A percentile compares a stretch with the other conserved stretches of the same genome.
Conservation (phyloP, 2,113 vertebrate species). For the Pristiophorus japonicus region DNA sequence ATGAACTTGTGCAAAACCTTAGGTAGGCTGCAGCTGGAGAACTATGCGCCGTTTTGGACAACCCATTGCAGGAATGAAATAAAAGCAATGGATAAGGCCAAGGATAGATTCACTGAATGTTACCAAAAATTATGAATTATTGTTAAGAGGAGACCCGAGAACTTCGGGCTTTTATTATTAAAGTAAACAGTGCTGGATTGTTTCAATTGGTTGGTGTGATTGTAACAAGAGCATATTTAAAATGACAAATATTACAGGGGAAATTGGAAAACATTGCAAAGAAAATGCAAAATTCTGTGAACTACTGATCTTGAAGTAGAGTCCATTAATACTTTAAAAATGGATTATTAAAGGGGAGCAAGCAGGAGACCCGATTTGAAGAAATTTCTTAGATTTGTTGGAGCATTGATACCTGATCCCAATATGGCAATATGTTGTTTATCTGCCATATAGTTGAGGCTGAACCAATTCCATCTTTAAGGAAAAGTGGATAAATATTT, state of each 20-base stretch:
- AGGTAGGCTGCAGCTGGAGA: background rate
- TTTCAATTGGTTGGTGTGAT: too few relatives aligned
- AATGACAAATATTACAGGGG: background rate
- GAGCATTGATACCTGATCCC: background rate
- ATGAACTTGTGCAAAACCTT: background rate
- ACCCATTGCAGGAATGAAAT: background rate
- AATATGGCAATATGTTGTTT: background rate
- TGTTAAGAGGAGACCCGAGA: background rate
- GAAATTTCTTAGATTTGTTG: background rate
- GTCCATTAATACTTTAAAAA: background rate
- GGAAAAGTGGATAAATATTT: background rate
- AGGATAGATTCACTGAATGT: background rate
- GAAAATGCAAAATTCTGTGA: background rate
- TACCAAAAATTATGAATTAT: background rate
- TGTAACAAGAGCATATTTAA: background rate
- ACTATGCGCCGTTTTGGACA: background rate
- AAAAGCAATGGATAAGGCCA: background rate
- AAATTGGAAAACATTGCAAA: background rate
- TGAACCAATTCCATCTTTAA: background rate
- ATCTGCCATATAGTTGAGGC: background rate
- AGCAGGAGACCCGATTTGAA: background rate
- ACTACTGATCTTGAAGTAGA: background rate
- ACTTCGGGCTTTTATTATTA: background rate
- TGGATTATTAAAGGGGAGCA: background rate
- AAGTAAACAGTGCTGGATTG: too few relatives aligned